Evolutionary conservation across 2,113 vertebrate genomes (phyloP).

Genomic region (Catagonus wagneri): DNA sequence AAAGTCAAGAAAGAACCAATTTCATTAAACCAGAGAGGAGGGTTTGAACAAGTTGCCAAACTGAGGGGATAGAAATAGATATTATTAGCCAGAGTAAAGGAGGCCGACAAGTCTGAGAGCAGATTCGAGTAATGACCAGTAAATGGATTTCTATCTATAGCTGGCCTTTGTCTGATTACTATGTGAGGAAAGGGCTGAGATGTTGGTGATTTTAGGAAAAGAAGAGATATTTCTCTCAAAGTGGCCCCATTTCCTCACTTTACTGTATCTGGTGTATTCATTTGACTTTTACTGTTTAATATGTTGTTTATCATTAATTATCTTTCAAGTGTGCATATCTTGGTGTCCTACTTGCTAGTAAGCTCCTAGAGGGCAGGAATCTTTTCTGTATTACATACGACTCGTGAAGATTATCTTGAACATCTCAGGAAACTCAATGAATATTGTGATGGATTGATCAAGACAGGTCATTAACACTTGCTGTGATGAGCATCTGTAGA

Average conservation of each 20-base stretch:
- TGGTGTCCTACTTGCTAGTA: background rate
- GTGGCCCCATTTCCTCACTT: background rate
- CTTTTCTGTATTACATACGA: background rate
- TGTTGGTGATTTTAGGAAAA: background rate
- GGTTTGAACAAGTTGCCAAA: constrained; percentile 33
- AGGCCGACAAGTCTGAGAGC: background rate
- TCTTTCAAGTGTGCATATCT: background rate
- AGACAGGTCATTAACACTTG: constrained; percentile 60
- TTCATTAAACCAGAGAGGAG: constrained; percentile 40
- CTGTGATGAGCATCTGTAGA: constrained; percentile 44
- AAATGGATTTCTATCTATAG: constrained; percentile 33
- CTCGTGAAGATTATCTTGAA: background rate
- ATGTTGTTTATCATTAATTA: background rate
- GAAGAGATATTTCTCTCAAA: background rate
- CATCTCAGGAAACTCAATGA: constrained; percentile 36
- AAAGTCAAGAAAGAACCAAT: background rate
- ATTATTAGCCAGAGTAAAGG: background rate
- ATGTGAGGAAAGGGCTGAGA: background rate
- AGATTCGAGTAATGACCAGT: background rate
- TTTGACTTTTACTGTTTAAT: background rate
- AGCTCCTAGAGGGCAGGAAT: constrained; percentile 27
- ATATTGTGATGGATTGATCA: constrained; percentile 52
- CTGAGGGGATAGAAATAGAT: background rate
- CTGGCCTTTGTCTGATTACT: background rate
- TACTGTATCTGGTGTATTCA: background rate